Evolutionary conservation across 2,888 invertebrate genomes (phyloP).

Genomic region (Agriotes lineatus): DNA sequence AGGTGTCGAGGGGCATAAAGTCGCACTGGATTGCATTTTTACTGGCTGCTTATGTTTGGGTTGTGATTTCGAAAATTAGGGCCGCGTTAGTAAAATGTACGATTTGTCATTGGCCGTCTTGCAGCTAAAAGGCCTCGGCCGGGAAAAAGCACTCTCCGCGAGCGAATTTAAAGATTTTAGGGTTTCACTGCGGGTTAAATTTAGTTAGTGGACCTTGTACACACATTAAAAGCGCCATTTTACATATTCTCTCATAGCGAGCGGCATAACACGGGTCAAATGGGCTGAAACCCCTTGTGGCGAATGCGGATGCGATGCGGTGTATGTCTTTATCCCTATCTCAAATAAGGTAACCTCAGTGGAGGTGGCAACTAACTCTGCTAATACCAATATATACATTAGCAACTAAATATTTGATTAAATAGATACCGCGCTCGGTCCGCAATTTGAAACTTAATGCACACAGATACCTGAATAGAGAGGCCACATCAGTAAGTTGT

Average conservation of each 20-base stretch:
- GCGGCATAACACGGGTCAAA: conserved; percentile 47
- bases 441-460: conserved; percentile 28
- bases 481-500: conserved; percentile 39
- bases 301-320: conserved; percentile 47
- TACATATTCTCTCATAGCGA: conserved; percentile 46
- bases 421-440: conserved; percentile 29
- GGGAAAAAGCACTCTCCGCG: neutral
- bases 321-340: conserved; percentile 48
- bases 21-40: neutral
- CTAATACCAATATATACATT: conserved; percentile 40
- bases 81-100: too few relatives aligned
- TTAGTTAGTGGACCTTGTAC: conserved; percentile 37
- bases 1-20: neutral
- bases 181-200: conserved; percentile 31
- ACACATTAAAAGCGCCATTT: conserved; percentile 45
- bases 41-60: too few relatives aligned
- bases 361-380: conserved; percentile 38
- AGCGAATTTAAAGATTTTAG: conserved; percentile 34
- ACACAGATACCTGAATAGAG: conserved; percentile 34
- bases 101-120: neutral
- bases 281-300: conserved; percentile 49
- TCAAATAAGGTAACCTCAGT: conserved; percentile 48
- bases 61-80: too few relatives aligned
- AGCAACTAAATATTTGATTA: conserved; percentile 42
- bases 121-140: neutral